phyloP scores from a whole-genome alignment of 1,140 invertebrate species.

The Lethocerus indicus region DNA sequence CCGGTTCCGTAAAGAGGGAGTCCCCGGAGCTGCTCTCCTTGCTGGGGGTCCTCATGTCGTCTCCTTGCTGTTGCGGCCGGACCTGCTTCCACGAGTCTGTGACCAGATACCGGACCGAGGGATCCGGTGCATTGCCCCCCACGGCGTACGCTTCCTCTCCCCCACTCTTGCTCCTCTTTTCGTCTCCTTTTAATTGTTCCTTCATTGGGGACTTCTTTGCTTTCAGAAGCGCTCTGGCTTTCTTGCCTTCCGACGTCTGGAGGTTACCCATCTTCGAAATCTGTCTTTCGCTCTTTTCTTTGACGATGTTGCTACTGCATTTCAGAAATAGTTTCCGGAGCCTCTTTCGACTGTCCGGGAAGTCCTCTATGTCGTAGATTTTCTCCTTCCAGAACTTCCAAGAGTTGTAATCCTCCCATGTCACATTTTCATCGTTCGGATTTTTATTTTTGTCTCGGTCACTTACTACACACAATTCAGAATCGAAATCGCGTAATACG shows the following conservation, averaged over 20 bases:
- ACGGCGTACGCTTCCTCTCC: not conserved
- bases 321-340: too few relatives aligned
- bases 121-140: not conserved
- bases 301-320: too few relatives aligned
- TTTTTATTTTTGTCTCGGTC: too few relatives aligned
- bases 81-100: conserved; percentile 12
- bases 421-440: too few relatives aligned
- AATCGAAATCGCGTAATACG: too few relatives aligned
- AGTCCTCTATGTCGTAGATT: too few relatives aligned
- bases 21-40: conserved; percentile 9
- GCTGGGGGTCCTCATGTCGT: conserved; percentile 5
- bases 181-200: not conserved
- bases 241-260: conserved; percentile 5
- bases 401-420: too few relatives aligned
- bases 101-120: conserved; percentile 5
- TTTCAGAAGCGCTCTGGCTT: not conserved
- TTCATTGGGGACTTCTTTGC: not conserved
- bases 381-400: too few relatives aligned
- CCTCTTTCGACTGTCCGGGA: too few relatives aligned
- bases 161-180: not conserved
- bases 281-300: too few relatives aligned
- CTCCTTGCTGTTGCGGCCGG: not conserved
- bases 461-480: too few relatives aligned
- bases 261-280: conserved; percentile 1
- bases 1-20: conserved; percentile 9